Percentiles rank a stretch among this genome's conserved stretches.
Evolutionary conservation across 2,113 vertebrate species (phyloP).

Genomic region (Onychostruthus taczanowskii): DNA sequence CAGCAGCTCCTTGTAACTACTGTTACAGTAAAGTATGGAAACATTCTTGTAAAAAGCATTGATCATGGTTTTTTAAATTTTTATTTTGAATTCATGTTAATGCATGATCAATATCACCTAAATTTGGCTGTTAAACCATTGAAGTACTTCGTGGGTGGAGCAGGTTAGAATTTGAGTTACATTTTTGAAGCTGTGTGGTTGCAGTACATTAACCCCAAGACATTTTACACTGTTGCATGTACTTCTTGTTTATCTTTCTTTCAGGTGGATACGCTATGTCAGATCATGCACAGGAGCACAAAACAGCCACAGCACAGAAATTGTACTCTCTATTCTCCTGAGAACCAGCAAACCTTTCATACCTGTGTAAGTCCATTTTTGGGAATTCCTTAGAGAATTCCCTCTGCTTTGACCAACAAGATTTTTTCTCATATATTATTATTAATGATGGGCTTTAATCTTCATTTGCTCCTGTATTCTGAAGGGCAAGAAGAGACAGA

Average conservation of each 20-base stretch:
- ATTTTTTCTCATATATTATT: neutral
- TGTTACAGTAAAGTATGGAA: neutral
- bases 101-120: neutral
- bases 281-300: neutral
- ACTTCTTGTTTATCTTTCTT: neutral
- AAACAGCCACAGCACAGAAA: neutral
- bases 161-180: neutral
- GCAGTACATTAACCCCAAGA: neutral
- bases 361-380: neutral
- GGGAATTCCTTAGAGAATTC: neutral
- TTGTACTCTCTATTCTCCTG: fast-evolving
- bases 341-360: neutral
- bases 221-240: neutral
- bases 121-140: neutral
- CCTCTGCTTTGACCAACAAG: neutral
- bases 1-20: neutral
- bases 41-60: neutral
- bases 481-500: neutral
- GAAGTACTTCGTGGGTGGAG: neutral
- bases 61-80: neutral
- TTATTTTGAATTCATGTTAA: neutral
- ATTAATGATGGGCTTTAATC: neutral
- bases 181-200: neutral
- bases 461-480: neutral
- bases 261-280: neutral